Conservation (phyloP, 2,888 invertebrate genomes). For the Phaonia tiefii region DNA sequence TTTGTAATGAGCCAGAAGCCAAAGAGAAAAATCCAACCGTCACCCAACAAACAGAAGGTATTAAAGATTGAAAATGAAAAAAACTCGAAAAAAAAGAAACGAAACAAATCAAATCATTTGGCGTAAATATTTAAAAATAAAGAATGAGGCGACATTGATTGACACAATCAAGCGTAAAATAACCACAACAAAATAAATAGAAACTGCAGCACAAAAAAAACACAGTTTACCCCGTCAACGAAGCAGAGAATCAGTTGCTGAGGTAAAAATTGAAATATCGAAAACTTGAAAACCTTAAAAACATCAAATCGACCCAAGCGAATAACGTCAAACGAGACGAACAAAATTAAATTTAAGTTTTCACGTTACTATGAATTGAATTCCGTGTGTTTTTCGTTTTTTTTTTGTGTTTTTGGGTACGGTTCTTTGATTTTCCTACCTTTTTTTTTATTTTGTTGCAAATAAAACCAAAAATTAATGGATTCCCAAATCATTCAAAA, state of each 20-base stretch:
- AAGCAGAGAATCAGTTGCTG: too few species aligned
- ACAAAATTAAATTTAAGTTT: conserved; percentile 21
- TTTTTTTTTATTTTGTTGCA: too few species aligned
- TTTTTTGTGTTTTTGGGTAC: not conserved
- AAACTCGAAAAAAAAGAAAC: conserved; percentile 27
- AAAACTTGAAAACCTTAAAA: too few species aligned
- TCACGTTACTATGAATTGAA: not conserved
- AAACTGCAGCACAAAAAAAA: conserved; percentile 13
- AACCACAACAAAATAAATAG: conserved; percentile 24
- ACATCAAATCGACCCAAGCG: not conserved
- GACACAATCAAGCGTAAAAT: conserved; percentile 49
- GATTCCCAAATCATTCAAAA: not conserved
- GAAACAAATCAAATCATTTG: conserved; percentile 28
- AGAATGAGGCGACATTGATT: conserved; percentile 46
- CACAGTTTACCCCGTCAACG: conserved; percentile 13
- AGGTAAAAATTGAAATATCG: too few species aligned
- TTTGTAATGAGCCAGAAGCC: not conserved
- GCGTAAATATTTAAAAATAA: conserved; percentile 35
- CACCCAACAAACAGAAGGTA: too few species aligned
- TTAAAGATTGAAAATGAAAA: not conserved
- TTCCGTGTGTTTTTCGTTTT: not conserved
- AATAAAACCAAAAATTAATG: too few species aligned
- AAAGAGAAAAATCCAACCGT: not conserved
- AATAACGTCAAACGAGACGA: not conserved
- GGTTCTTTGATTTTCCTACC: not conserved